These are phyloP conservation scores for Pipistrellus pygmaeus DNA, from an alignment of 2,797 vertebrate genomes.

Conservation along the genomic window DNA sequence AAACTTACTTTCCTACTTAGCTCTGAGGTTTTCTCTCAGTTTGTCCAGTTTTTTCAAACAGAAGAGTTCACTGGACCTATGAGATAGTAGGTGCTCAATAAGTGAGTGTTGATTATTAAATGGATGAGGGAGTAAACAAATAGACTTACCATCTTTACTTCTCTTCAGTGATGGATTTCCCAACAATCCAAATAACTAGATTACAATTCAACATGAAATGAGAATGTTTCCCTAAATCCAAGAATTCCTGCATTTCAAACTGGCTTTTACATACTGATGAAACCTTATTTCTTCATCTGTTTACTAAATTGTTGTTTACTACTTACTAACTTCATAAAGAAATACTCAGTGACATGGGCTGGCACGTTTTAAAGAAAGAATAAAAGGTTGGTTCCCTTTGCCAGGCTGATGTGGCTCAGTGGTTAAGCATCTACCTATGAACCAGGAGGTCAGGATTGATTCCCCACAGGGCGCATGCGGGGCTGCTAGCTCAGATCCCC, in stretches of 20 bases:
- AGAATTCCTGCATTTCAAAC: neutral
- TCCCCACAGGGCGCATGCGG: neutral
- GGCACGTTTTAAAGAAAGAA: neutral
- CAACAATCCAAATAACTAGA: neutral
- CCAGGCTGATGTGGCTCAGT: neutral
- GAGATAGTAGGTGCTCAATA: neutral
- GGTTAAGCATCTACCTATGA: neutral
- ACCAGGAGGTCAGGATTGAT: neutral
- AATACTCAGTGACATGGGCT: neutral
- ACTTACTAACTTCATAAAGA: neutral
- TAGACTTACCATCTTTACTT: neutral
- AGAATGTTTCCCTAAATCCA: neutral
- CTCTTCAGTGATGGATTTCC: neutral
- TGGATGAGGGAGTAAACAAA: neutral
- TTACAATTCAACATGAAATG: neutral
- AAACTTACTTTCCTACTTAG: neutral
- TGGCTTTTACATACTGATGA: neutral
- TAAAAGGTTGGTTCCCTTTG: neutral
- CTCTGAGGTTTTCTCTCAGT: neutral
- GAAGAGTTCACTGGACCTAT: neutral
- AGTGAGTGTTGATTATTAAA: neutral
- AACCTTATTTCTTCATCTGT: neutral
- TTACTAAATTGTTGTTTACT: neutral
- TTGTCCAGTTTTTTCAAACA: neutral
- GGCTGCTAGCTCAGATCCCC: neutral